Base-by-base conservation (phyloP, 2,113 vertebrate species). In the Entelurus aequoreus region DNA sequence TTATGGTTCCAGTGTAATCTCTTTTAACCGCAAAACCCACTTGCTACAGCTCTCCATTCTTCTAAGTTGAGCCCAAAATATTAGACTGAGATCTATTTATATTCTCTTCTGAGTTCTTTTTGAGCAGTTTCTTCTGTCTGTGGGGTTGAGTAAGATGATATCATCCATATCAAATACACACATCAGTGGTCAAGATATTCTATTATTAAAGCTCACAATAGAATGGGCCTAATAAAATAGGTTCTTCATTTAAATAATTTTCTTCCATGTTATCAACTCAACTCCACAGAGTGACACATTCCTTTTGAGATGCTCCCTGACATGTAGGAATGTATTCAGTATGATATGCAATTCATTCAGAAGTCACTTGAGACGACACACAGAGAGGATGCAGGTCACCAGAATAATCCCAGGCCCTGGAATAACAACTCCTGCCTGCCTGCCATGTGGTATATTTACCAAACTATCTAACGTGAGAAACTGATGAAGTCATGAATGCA, bases 371-470 rank as follows among this genome's bases (percentile, higher is more conserved):
- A 38, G 35, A 54, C 36, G 21, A 65, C 71, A 53, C 69, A 67
- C 48, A 64, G 63, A 63, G 65, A 64, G 67, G 36, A 68, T 70
- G 66, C 48, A 58, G 70, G 68, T 63, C 44, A 15, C 19, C 21
- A 38, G 5, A 61, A 55, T 79, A 76, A 78, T 67, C 78, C 68
- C 54, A 56, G 50, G 36, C 69, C 58, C 75, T 79, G 75, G 51
- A 61, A 79, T 75, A 76, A 77, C 71, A 61, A 69, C 66, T 74
- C 69, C 60, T 11, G 69, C 61, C 63, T 12, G 67, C 76, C 71
- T 76, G 38, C 73, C 76, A 54, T 68, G 66, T 55, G 60, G 55
- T 72, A 54, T 71, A 76, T 80, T 81, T 58, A 74, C 71, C 58
- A 61, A 75, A 72, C 68, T 69, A 66, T 63, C 62, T 60, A 52